A percentile compares a stretch with the other conserved stretches of the same genome.
Evolutionary conservation across 2,113 vertebrate genomes (phyloP).

Genomic region (Castor canadensis): DNA sequence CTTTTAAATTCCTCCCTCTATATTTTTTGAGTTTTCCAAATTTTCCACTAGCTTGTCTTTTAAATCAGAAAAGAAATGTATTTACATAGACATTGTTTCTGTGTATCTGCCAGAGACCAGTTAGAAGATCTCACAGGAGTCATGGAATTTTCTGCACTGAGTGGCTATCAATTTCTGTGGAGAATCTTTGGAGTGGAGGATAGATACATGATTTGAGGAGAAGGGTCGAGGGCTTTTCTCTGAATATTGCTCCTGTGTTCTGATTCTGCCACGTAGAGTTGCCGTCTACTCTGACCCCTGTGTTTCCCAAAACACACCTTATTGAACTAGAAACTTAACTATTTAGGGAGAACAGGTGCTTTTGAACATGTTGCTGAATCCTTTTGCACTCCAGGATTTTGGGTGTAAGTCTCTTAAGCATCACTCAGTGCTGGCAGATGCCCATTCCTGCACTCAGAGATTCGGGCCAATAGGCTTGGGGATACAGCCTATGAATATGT

Average conservation of each 20-base stretch:
- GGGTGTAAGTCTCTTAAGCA: background rate
- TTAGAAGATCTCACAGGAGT: conserved; percentile 42
- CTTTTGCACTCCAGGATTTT: background rate
- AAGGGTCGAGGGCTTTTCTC: background rate
- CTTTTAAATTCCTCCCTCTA: background rate
- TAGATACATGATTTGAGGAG: background rate
- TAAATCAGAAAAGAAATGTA: background rate
- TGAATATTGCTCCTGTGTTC: background rate
- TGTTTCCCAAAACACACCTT: background rate
- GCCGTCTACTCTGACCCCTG: background rate
- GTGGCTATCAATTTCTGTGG: background rate
- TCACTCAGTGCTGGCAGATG: background rate
- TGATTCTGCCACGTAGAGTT: background rate
- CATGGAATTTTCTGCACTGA: background rate
- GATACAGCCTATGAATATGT: background rate
- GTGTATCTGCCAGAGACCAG: background rate
- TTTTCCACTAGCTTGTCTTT: background rate
- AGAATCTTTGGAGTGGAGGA: background rate
- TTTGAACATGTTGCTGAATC: background rate
- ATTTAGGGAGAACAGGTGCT: background rate
- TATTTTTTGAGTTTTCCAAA: background rate
- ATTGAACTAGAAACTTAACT: background rate
- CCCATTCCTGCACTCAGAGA: background rate
- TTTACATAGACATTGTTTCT: background rate
- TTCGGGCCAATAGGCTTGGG: background rate